Evolutionary conservation across 2,888 invertebrate species (phyloP), one percentile per base, ranked within the genome.

Genomic region (Synanthedon vespiformis): DNA sequence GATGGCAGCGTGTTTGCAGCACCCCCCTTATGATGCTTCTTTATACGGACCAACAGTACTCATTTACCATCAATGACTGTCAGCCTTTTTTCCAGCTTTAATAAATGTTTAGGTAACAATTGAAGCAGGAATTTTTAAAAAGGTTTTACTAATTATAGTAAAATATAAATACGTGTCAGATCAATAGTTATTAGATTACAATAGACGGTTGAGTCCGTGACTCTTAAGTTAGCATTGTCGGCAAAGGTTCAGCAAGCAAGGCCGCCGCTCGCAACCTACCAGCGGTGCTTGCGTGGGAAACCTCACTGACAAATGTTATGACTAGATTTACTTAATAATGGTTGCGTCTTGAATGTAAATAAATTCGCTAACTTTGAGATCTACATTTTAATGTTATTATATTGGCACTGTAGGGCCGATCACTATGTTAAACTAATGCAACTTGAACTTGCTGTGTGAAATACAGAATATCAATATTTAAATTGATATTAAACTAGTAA

Each of bases 221-320:
- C 27, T 50, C 52, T 5, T 53, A 55, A 49, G 51, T 58, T 49
- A 49, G 47, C 34, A 52, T 60, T 61, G 71, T 71, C 66, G 70
- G 67, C 70, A 74, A 75, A 76, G 78, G 80, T 80, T 77, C 74
- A 72, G 57, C 64, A 44, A 55, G 63, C 81, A 80, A 82, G 82
- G 82, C 73, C 77, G 61, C 56, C 58, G 54, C 57, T 58, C 60
- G 59, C 63, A 27, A 60, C 63, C 58, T 57, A 57, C 62, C 54
- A n/a, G 44, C 12, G 44, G 44, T 13, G 56, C 50, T 56, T 67
- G 72, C 70, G 71, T 71, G 72, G 72, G 73, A 73, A 72, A 70
- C 65, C 65, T 67, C 68, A 68, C 53, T 49, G 53, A 53, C 50
- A 44, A 49, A 57, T 52, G 51, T 54, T n/a, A 51, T 53, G 55